Evolutionary conservation across 2,113 vertebrate genomes (phyloP), one percentile per base, ranked within the genome.

Genomic region (Sorex fumeus): DNA sequence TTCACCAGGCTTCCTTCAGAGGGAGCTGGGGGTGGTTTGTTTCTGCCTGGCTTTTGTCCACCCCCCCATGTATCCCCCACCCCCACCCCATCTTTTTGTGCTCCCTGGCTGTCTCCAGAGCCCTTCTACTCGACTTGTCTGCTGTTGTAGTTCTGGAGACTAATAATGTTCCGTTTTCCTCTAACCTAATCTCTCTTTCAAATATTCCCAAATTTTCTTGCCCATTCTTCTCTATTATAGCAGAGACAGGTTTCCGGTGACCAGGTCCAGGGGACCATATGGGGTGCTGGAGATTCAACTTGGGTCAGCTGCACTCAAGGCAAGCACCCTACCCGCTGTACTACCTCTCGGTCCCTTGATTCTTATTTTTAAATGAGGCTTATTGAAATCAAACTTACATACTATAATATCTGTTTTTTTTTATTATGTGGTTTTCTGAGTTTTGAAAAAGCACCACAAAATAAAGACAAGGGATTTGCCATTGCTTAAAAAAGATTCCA

Each of bases 391-490:
- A 16, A 77, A 23, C 32, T 64, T 71, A 53, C 0, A 27, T 34
- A 30, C n/a, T 79, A 4, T 53, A 40, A 64, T 69, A 88, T 57
- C 57, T 23, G 36, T 0, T 25, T 6, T 36, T 32, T 91, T 69
- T 67, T 57, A 18, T 84, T 87, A 57, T 60, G 34, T 4, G 45
- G 16, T 77, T 74, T 27, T 50, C 8, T 40, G 70, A 87, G 6
- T 76, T 45, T 94, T 62, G 40, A 53, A 84, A 77, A 88, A 83
- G 11, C 32, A 67, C 74, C 30, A 67, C 50, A 32, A 60, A 70
- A 77, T 82, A 50, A 82, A 91, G 27, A 67, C 43, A 40, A 30
- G 19, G 71, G 10, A 32, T 71, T 82, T 78, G 71, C 21, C 45
- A 47, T n/a, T 69, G n/a, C 34, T 57, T 72, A 27, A 11, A 90